phyloP scores from a whole-genome alignment of 2,888 invertebrate genomes.

The Linnaemya vulpina region DNA sequence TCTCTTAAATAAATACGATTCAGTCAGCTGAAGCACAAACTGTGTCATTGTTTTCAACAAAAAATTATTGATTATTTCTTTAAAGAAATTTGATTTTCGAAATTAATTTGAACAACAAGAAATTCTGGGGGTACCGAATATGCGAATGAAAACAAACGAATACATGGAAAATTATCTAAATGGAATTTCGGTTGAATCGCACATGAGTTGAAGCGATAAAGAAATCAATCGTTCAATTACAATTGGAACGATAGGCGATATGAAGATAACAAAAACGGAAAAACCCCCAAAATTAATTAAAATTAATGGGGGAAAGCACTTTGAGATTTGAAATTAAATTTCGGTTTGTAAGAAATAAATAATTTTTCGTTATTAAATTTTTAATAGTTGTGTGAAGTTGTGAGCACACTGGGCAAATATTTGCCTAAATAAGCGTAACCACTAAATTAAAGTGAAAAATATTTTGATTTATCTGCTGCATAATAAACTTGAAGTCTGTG shows the following conservation, averaged over 20 bases:
- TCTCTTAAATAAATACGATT: conserved; percentile 53
- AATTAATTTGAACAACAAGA: conserved; percentile 62
- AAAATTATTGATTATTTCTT: conserved; percentile 71
- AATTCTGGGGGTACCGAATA: conserved; percentile 36
- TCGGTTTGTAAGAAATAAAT: not conserved
- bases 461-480: too few species aligned
- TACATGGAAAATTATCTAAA: conserved; percentile 8
- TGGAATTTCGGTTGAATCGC: conserved; percentile 11
- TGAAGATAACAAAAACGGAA: not conserved
- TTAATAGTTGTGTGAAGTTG: too few species aligned
- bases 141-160: conserved; percentile 25
- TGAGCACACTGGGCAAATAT: too few species aligned
- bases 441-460: too few species aligned
- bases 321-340: not conserved
- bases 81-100: conserved; percentile 69
- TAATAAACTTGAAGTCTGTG: too few species aligned
- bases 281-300: not conserved
- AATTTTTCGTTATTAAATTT: too few species aligned
- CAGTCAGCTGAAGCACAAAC: conserved; percentile 56
- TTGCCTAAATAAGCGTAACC: too few species aligned
- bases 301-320: not conserved
- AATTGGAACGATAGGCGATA: conserved; percentile 47
- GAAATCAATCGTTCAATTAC: conserved; percentile 39
- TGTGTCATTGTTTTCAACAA: conserved; percentile 66
- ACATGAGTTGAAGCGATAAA: conserved; percentile 28